phyloP scores from a whole-genome alignment of 2,888 invertebrate genomes.

The Sphaerolaimus hirsutus region DNA sequence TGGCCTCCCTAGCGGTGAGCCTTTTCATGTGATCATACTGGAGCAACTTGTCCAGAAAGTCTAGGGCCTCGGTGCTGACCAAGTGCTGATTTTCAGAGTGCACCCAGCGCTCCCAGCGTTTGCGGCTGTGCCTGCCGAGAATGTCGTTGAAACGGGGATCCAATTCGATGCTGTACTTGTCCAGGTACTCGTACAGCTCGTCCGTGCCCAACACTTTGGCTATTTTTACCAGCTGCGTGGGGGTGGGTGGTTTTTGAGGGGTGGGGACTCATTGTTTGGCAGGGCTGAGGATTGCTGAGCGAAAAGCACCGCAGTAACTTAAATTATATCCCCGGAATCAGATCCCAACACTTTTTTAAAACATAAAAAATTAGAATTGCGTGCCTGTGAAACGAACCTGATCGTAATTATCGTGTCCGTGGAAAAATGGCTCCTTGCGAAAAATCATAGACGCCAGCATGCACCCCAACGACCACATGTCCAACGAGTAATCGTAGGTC shows the following conservation, averaged over 20 bases:
- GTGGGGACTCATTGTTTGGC: no score
- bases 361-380: no score
- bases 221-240: slow-evolving; percentile 65
- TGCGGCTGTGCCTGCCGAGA: slow-evolving; percentile 87
- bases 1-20: slow-evolving; percentile 90
- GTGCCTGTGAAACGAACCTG: no score
- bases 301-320: no score
- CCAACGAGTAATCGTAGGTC: slow-evolving; percentile 99
- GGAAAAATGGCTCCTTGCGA: slow-evolving; percentile 95
- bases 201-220: slow-evolving; percentile 98
- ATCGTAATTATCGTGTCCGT: slow-evolving; percentile 99
- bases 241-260: no score
- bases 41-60: slow-evolving; percentile 90
- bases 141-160: slow-evolving; percentile 98
- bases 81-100: slow-evolving; percentile 39
- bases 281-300: no score
- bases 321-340: no score
- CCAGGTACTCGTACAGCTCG: slow-evolving; percentile 94
- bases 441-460: slow-evolving; percentile 99
- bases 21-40: slow-evolving; percentile 69
- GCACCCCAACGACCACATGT: slow-evolving; percentile 99
- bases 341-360: no score
- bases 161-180: slow-evolving; percentile 97
- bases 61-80: slow-evolving; percentile 88
- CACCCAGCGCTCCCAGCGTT: slow-evolving; percentile 97